Percentiles rank a stretch among this genome's conserved stretches.
phyloP scores from a whole-genome alignment of 2,888 invertebrate species.

The Phaedon cochleariae region DNA sequence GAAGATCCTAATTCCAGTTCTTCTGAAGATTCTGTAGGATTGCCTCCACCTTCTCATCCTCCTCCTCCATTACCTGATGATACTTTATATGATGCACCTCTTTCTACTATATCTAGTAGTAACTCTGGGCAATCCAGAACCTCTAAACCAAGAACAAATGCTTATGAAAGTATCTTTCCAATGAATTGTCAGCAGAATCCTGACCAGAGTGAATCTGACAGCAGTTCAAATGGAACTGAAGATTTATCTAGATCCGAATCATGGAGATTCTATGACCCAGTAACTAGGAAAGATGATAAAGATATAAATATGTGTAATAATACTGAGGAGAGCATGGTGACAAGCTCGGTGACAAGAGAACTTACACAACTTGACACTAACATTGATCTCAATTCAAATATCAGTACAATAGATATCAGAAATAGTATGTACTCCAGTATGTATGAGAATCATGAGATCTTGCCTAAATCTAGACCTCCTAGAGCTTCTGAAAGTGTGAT shows the following conservation, averaged over 20 bases:
- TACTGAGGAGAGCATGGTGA: conserved; percentile 26
- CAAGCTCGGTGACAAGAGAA: not conserved
- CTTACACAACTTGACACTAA: not conserved
- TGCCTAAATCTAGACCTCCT: conserved; percentile 31
- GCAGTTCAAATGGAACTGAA: conserved; percentile 43
- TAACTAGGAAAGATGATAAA: conserved; percentile 40
- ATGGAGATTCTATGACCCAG: conserved; percentile 65
- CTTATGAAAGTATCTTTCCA: conserved; percentile 63
- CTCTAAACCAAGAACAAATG: conserved; percentile 38
- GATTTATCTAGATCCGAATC: conserved; percentile 63
- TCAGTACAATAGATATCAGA: conserved; percentile 29
- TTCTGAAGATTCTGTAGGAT: conserved; percentile 52
- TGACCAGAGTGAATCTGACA: conserved; percentile 51
- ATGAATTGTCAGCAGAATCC: conserved; percentile 46
- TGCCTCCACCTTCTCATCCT: conserved; percentile 68
- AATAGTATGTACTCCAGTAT: conserved; percentile 64
- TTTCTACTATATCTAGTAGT: conserved; percentile 53
- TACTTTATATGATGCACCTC: conserved; percentile 66
- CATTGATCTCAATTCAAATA: conserved; percentile 44
- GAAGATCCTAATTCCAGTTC: conserved; percentile 40
- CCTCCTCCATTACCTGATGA: conserved; percentile 68
- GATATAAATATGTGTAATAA: conserved; percentile 41
- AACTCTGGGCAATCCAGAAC: conserved; percentile 57
- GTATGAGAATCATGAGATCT: conserved; percentile 62
- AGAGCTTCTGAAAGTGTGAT: conserved; percentile 69